Conservation (phyloP, 2,888 invertebrate genomes). For the Apeira syringaria region DNA sequence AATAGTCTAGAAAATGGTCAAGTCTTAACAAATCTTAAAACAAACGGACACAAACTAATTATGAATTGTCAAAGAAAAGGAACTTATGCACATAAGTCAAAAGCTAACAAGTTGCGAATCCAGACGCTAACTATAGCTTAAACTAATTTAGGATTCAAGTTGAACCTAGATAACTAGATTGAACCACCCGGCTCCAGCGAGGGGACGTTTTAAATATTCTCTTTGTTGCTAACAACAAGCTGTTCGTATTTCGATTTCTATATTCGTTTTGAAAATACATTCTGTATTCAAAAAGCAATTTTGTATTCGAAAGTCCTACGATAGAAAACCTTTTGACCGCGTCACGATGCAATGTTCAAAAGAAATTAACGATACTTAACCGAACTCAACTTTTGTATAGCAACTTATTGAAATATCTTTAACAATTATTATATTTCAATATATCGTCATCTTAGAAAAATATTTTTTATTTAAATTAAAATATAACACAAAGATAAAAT, state of each 20-base stretch:
- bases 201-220: slow-evolving; percentile 8
- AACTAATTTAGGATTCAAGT: slow-evolving; percentile 23
- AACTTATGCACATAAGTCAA: slow-evolving; percentile 22
- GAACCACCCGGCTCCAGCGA: slow-evolving; percentile 3
- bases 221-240: slow-evolving; percentile 10
- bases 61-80: slow-evolving; percentile 22
- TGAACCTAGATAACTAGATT: slow-evolving; percentile 14
- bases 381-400: too few species aligned
- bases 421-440: too few species aligned
- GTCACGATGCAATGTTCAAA: too few species aligned
- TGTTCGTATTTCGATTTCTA: slow-evolving; percentile 7
- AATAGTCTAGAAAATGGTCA: too few species aligned
- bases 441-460: too few species aligned
- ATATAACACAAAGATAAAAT: too few species aligned
- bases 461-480: too few species aligned
- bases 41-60: slow-evolving; percentile 15
- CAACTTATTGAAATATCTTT: too few species aligned
- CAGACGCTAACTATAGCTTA: slow-evolving; percentile 20
- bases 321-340: too few species aligned
- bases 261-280: slow-evolving; percentile 7
- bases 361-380: too few species aligned
- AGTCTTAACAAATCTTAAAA: too few species aligned
- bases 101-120: slow-evolving; percentile 20
- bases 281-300: neutral
- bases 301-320: too few species aligned